phyloP scores from a whole-genome alignment of 2,113 vertebrate species.

The Sclerurus mexicanus region DNA sequence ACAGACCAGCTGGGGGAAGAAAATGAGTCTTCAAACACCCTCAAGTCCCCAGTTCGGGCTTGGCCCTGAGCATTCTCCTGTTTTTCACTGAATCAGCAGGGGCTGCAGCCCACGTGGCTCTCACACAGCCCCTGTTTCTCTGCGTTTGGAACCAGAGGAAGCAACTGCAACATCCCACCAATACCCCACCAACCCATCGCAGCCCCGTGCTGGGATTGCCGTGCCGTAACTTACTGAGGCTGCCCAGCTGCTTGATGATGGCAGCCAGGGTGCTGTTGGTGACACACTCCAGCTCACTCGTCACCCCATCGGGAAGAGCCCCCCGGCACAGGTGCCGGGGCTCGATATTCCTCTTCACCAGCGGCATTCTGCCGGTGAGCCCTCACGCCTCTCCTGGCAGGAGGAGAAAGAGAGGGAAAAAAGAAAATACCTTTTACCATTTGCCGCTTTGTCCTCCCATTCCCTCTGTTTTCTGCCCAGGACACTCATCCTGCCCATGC shows the following conservation, averaged over 20 bases:
- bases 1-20: neutral
- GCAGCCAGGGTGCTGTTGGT: constrained; percentile 92
- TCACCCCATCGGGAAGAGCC: constrained; percentile 84
- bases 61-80: neutral
- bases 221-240: constrained; percentile 82
- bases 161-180: accelerated
- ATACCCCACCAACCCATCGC: neutral
- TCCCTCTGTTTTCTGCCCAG: neutral
- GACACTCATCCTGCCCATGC: neutral
- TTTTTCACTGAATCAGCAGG: neutral
- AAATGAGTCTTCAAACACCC: neutral
- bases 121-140: accelerated
- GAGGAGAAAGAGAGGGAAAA: neutral
- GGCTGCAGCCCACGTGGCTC: neutral
- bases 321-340: constrained; percentile 89
- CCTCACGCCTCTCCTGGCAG: neutral
- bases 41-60: neutral
- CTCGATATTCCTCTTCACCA: constrained; percentile 91
- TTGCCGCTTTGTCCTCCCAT: accelerated
- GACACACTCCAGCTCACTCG: constrained; percentile 90
- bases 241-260: constrained; percentile 92
- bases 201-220: accelerated
- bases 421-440: accelerated
- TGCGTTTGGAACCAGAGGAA: neutral
- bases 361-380: constrained; percentile 71